Evolutionary conservation across 1,140 invertebrate species (phyloP), one percentile per base, ranked within the genome.

Genomic region (Whitmania pigra): DNA sequence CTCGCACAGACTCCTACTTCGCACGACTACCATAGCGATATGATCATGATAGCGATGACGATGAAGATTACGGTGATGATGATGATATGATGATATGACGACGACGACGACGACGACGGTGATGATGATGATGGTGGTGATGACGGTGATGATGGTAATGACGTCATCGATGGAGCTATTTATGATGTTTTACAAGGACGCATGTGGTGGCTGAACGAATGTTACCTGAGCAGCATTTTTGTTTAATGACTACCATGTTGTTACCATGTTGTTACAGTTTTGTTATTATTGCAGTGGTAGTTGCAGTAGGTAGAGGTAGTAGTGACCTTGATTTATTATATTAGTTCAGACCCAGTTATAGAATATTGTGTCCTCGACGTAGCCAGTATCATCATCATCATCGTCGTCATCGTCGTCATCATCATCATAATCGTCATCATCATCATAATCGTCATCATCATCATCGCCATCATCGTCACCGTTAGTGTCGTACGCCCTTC

Each of bases 101-200:
- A 25, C 22, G 29, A 25, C 15, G 29, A 20, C 15, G 29, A 63
- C 22, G 29, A 31, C 20, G 29, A 63, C 20, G 29, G 11, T 31
- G 29, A 63, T 63, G 29, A 63, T 63, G 29, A 63, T 63, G 29
- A 63, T 63, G 29, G 11, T 63, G 22, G 22, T 63, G 22, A n/a
- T 63, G 22, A 63, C 22, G 22, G 6, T 17, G 43, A 63, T 17
- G 22, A 63, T 17, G 22, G 22, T 15, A 7, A n/a, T 17, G 29
- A 25, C 11, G 18, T 6, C 22, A n/a, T 63, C 11, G 9, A 25
- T 63, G 57, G 22, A 25, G 57, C 9, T 31, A 63, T 63, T 63
- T 63, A 63, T 17, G 22, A 63, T 63, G 29, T 63, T 22, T 17
- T 13, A 25, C 57, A 17, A 11, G 57, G 22, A 63, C 29, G 4